Conservation (phyloP, 2,797 vertebrate genomes). For the Orientallactaga sibirica region DNA sequence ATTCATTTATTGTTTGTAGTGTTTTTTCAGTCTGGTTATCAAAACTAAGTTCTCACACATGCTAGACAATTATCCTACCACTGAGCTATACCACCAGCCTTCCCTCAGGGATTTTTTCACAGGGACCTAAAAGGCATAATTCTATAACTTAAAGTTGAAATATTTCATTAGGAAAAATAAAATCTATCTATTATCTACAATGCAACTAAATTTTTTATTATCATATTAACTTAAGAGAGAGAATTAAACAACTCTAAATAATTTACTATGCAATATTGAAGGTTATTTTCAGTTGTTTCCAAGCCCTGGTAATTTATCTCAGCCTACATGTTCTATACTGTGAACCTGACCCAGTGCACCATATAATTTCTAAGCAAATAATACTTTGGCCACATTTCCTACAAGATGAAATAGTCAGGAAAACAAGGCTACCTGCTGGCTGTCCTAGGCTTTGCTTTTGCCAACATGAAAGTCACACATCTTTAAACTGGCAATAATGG, state of each 20-base stretch:
- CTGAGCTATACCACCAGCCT: neutral
- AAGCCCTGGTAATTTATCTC: neutral
- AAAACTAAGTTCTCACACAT: neutral
- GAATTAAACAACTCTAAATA: conserved; percentile 27
- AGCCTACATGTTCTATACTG: neutral
- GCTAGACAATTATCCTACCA: neutral
- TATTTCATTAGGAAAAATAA: conserved; percentile 47
- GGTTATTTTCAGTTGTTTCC: conserved; percentile 20
- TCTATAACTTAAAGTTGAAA: conserved; percentile 4
- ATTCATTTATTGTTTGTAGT: too few relatives aligned
- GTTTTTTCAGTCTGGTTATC: neutral
- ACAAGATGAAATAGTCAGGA: conserved; percentile 49
- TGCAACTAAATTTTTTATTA: neutral
- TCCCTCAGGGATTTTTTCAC: neutral
- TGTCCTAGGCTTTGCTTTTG: conserved; percentile 14
- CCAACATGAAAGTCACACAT: conserved; percentile 38
- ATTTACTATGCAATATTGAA: neutral
- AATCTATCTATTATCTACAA: neutral
- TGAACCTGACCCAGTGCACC: neutral
- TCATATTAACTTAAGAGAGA: conserved; percentile 24
- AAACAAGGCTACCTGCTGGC: conserved; percentile 10
- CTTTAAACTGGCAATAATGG: conserved; percentile 16
- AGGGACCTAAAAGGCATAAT: neutral
- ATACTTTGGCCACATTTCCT: conserved; percentile 23
- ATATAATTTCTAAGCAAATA: conserved; percentile 58